Evolutionary conservation across 2,888 invertebrate genomes (phyloP).

Genomic region (Gymnosoma rotundatum): DNA sequence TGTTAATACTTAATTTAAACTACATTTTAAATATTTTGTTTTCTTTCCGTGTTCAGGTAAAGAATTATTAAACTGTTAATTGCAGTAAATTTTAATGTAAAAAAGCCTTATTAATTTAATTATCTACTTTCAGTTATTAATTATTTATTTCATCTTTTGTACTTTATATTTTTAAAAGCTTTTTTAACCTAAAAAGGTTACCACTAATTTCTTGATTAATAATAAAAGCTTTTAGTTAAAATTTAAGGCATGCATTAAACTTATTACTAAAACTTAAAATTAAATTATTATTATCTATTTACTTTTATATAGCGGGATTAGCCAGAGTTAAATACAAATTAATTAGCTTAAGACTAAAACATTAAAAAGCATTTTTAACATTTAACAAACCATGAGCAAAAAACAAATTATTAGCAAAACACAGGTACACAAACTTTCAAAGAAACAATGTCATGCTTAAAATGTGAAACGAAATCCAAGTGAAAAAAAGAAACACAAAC

Average conservation of each 20-base stretch:
- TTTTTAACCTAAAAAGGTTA: too few species aligned
- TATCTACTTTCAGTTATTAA: too few species aligned
- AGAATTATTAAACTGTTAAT: too few species aligned
- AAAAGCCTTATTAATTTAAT: too few species aligned
- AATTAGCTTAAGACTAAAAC: not conserved
- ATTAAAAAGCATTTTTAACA: not conserved
- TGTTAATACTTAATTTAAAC: too few species aligned
- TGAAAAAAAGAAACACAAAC: constrained; percentile 38
- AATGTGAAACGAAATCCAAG: constrained; percentile 12
- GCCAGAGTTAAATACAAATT: constrained; percentile 15
- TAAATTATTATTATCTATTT: not conserved
- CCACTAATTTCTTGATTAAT: constrained; percentile 1
- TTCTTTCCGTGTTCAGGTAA: too few species aligned
- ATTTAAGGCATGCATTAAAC: constrained; percentile 38
- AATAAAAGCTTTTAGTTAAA: constrained; percentile 52
- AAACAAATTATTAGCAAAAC: constrained; percentile 3
- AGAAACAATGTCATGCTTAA: constrained; percentile 33
- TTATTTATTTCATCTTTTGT: not conserved
- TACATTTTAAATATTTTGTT: too few species aligned
- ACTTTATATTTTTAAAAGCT: not conserved
- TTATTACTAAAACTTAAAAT: constrained; percentile 2
- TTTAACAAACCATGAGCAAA: not conserved
- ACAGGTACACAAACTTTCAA: not conserved
- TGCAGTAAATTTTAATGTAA: too few species aligned
- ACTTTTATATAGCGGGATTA: constrained; percentile 10